These are phyloP conservation scores for Channallabes apus DNA, from an alignment of 2,797 vertebrate genomes.

Conservation along the genomic window DNA sequence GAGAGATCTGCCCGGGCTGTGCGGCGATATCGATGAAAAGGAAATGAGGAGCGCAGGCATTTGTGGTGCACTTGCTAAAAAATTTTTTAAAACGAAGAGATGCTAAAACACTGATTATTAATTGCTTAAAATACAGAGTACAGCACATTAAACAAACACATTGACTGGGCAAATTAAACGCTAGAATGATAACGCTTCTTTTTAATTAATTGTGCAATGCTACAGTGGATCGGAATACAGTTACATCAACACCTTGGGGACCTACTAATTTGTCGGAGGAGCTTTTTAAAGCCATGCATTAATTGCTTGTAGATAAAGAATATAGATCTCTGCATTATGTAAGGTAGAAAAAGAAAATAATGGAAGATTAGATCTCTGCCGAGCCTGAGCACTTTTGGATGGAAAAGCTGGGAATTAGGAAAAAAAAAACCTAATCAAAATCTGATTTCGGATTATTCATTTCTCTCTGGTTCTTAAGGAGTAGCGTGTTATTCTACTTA, in stretches of 20 bases:
- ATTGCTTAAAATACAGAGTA: conserved; percentile 10
- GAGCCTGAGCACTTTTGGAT: neutral
- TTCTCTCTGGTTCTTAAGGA: conserved; percentile 10
- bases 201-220: conserved; percentile 53
- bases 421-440: conserved; percentile 7
- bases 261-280: conserved; percentile 42
- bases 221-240: conserved; percentile 32
- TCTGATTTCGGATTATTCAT: conserved; percentile 11
- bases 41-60: neutral
- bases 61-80: conserved; percentile 16
- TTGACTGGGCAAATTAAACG: conserved; percentile 47
- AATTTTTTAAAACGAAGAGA: neutral
- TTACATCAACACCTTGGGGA: conserved; percentile 45
- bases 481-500: neutral
- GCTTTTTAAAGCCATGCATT: conserved; percentile 32
- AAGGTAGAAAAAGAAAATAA: neutral
- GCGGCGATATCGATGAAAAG: neutral
- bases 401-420: conserved; percentile 2
- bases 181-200: conserved; percentile 42
- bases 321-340: conserved; percentile 18
- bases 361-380: neutral
- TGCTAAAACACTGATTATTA: conserved; percentile 27
- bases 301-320: conserved; percentile 40
- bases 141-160: conserved; percentile 35
- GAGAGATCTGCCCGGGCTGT: neutral